Percentiles rank a stretch among this genome's conserved stretches.
These are phyloP conservation scores for Ametastegia equiseti DNA, from an alignment of 2,888 invertebrate genomes.

Conservation along the genomic window DNA sequence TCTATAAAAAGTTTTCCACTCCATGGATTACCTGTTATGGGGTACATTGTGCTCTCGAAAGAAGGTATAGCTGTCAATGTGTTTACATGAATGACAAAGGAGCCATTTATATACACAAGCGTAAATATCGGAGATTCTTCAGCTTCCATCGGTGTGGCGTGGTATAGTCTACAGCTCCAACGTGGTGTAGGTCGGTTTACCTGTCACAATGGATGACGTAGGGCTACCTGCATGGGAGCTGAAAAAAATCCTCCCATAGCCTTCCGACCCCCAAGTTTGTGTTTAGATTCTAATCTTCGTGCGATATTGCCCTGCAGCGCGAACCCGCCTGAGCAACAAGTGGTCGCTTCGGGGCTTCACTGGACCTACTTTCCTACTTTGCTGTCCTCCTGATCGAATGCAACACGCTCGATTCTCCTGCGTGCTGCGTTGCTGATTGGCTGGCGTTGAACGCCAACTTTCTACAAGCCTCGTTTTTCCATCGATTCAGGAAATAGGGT, in stretches of 20 bases:
- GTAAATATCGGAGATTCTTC: constrained; percentile 24
- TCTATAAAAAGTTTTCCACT: not conserved
- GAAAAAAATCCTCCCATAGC: constrained; percentile 4
- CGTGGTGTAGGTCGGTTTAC: constrained; percentile 13
- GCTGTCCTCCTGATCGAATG: constrained; percentile 7
- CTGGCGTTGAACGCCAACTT: not conserved
- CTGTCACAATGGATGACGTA: constrained; percentile 40
- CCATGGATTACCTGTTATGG: not conserved
- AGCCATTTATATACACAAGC: constrained; percentile 10
- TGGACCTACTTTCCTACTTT: not conserved
- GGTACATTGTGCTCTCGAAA: not conserved
- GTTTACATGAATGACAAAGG: not conserved
- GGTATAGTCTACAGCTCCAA: too few relatives aligned
- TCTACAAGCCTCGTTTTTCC: not conserved
- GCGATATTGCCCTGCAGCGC: constrained; percentile 39
- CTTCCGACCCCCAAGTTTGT: constrained; percentile 33
- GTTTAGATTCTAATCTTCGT: constrained; percentile 43
- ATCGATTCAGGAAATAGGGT: not conserved
- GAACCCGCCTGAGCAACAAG: constrained; percentile 37
- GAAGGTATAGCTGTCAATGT: not conserved
- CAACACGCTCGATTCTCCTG: constrained; percentile 17
- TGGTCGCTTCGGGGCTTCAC: constrained; percentile 6
- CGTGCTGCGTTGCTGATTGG: constrained; percentile 23
- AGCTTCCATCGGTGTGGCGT: not conserved
- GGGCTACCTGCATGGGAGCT: constrained; percentile 44